These are phyloP conservation scores for Germaria angustata DNA, from an alignment of 2,888 invertebrate genomes.

Conservation along the genomic window DNA sequence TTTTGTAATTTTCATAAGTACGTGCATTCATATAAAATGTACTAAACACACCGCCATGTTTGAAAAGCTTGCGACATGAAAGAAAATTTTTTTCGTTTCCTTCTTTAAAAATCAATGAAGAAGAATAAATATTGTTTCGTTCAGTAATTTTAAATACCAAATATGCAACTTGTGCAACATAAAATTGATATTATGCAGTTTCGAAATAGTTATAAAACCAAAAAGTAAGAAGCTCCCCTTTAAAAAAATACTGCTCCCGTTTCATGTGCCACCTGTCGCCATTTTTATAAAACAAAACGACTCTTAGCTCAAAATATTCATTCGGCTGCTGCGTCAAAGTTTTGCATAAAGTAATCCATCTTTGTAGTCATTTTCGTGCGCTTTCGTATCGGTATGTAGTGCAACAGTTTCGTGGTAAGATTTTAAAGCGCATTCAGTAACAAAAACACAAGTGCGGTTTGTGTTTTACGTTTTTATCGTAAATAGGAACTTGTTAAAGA, in stretches of 20 bases:
- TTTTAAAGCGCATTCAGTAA: background rate
- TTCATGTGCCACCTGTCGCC: background rate
- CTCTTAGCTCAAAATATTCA: background rate
- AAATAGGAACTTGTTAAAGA: background rate
- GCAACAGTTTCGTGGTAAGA: background rate
- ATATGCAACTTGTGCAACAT: no score
- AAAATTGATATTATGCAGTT: no score
- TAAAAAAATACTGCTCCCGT: background rate
- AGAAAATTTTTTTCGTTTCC: background rate
- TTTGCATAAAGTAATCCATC: no score
- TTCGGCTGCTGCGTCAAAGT: background rate
- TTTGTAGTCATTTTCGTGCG: no score
- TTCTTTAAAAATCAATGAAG: background rate
- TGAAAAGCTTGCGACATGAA: background rate
- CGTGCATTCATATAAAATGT: no score
- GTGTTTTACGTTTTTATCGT: background rate
- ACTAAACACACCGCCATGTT: background rate
- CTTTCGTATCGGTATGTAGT: background rate
- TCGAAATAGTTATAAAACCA: no score
- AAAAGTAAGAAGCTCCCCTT: background rate
- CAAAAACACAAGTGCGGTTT: conserved; percentile 23
- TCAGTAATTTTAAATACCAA: background rate
- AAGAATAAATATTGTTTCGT: background rate
- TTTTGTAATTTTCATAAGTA: no score
- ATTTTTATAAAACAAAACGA: background rate